Base-by-base conservation (phyloP, 2,797 vertebrate species). In the Naso thynnoides region DNA sequence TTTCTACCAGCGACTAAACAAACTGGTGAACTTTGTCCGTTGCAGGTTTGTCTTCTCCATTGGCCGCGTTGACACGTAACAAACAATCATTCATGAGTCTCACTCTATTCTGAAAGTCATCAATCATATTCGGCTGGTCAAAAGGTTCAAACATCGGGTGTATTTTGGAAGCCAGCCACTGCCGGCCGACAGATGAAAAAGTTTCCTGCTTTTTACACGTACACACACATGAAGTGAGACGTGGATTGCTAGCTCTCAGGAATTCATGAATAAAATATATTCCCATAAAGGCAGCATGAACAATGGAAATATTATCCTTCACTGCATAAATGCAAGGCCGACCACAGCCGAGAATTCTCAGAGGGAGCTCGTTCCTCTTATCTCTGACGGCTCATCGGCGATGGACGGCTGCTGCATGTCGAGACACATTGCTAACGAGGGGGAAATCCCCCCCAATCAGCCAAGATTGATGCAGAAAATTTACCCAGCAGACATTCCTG, bases 221-320 rank as follows among this genome's bases (percentile, higher is more conserved):
- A 84, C 3, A 60, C 62, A 82, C 75, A 81, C 6, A 69, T 42
- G 44, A 62, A 81, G 66, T 81, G 75, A 67, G 78, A 83, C 27
- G 69, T 64, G 86, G 77, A 64, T 73, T 29, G 16, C 73, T 48
- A 33, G 83, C 84, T 73, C 84, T 83, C 82, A 84, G 87, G 87
- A 83, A 77, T 90, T 86, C 88, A 93, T 94, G 89, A 93, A 94
- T 93, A 93, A 93, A 91, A 91, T 89, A 93, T 92, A 76, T 73
- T 62, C 39, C 66, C 76, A 74, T 85, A 81, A 85, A 77, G 76
- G 83, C 83, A 78, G 60, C 81, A 86, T 66, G 89, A 92, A 93
- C 89, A 90, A 90, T 88, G 86, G 93, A 93, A 92, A 94, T 92
- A 84, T 90, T 90, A 93, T 92, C 89, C 90, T 57, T 60, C 7